A percentile compares a stretch with the other conserved stretches of the same genome.
phyloP scores from a whole-genome alignment of 1,140 invertebrate genomes.

The Colletes latitarsis region DNA sequence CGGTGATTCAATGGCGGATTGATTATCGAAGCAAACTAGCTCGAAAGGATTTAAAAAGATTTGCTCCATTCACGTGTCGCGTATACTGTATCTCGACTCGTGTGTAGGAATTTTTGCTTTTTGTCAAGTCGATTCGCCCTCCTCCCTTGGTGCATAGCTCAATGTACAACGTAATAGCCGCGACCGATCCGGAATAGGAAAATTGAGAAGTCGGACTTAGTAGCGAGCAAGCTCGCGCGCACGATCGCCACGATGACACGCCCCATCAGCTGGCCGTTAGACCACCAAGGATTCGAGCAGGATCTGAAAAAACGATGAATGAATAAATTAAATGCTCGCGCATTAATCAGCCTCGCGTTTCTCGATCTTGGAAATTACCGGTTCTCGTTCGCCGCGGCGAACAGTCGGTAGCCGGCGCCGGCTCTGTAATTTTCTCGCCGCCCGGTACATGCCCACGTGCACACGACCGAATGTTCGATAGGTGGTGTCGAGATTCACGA shows the following conservation, averaged over 20 bases:
- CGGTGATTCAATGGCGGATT: too few species aligned
- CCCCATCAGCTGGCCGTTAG: constrained; percentile 54
- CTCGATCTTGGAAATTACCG: constrained; percentile 71
- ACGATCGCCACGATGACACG: constrained; percentile 25
- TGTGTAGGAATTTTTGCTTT: too few species aligned
- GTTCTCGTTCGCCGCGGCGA: constrained; percentile 57
- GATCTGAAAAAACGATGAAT: constrained; percentile 61
- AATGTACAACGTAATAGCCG: neutral
- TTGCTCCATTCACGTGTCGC: too few species aligned
- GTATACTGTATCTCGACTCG: too few species aligned
- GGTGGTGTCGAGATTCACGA: constrained; percentile 1
- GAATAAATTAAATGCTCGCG: constrained; percentile 74
- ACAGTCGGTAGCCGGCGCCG: constrained; percentile 53
- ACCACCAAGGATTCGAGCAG: constrained; percentile 49
- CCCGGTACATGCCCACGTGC: constrained; percentile 65
- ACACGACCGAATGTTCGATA: constrained; percentile 30
- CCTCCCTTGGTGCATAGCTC: too few species aligned
- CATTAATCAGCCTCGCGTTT: constrained; percentile 73
- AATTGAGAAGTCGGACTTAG: constrained; percentile 17
- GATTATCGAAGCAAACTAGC: too few species aligned
- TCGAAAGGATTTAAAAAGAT: too few species aligned
- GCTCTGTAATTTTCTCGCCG: constrained; percentile 78
- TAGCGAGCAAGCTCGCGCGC: neutral
- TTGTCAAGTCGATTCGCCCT: too few species aligned
- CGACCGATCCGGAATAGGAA: neutral